These are phyloP conservation scores for Riparia riparia DNA, from an alignment of 2,113 vertebrate genomes.

Conservation along the genomic window DNA sequence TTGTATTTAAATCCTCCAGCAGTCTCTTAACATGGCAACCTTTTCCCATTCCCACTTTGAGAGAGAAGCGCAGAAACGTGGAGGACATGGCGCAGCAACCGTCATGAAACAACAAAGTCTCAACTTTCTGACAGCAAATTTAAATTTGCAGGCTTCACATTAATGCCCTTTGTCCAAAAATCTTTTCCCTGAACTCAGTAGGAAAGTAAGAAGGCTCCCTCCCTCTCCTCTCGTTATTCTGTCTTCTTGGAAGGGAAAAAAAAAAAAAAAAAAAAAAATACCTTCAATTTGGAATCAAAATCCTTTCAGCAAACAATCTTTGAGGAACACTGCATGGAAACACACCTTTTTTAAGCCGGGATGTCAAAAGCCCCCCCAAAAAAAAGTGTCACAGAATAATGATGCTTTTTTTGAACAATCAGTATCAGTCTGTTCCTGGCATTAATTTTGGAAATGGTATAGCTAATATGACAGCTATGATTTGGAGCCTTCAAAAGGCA, in stretches of 20 bases:
- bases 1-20: neutral
- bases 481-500: constrained; percentile 63
- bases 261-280: neutral
- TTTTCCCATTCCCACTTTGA: neutral
- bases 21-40: neutral
- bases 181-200: neutral
- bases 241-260: neutral
- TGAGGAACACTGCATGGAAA: neutral
- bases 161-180: neutral
- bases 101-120: neutral
- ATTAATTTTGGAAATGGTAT: constrained; percentile 61
- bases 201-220: neutral
- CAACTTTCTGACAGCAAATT: neutral
- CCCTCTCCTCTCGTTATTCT: neutral
- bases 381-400: neutral
- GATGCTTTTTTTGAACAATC: constrained; percentile 32
- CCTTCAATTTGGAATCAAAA: neutral
- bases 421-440: constrained; percentile 42
- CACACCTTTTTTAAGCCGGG: neutral
- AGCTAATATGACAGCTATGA: constrained; percentile 59
- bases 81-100: neutral
- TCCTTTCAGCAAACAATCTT: neutral
- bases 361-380: neutral
- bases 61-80: rapidly evolving
- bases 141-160: neutral